phyloP scores from a whole-genome alignment of 2,888 invertebrate genomes.

The Epirrita christyi region DNA sequence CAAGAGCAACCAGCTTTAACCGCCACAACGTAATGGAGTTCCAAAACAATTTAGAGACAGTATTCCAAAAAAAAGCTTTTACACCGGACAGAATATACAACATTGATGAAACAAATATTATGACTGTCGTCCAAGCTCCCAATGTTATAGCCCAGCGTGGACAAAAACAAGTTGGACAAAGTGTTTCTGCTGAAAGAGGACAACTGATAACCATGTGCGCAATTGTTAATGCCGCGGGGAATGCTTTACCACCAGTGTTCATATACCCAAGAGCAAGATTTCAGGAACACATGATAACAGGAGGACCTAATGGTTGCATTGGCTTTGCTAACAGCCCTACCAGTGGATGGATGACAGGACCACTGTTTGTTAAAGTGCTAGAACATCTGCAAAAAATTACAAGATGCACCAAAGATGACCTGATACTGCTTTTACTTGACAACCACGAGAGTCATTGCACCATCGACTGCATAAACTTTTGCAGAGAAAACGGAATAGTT shows the following conservation, averaged over 20 bases:
- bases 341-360: no score
- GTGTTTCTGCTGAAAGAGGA: conserved; percentile 39
- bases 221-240: conserved; percentile 40
- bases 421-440: no score
- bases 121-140: conserved; percentile 42
- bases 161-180: conserved; percentile 23
- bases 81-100: conserved; percentile 21
- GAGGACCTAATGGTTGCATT: conserved; percentile 37
- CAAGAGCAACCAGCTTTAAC: not conserved
- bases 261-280: conserved; percentile 31
- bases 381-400: not conserved
- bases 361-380: no score
- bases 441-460: no score
- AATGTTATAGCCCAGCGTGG: conserved; percentile 36
- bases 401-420: not conserved
- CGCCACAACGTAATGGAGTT: not conserved
- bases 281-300: conserved; percentile 36
- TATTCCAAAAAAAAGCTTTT: no score
- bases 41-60: not conserved
- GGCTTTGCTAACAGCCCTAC: conserved; percentile 45
- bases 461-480: no score
- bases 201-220: conserved; percentile 38
- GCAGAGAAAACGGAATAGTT: no score
- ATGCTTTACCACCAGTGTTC: conserved; percentile 43
- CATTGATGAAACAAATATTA: conserved; percentile 41